A percentile compares a stretch with the other conserved stretches of the same genome.
phyloP scores from a whole-genome alignment of 2,888 invertebrate genomes.

The Tortrix viridana region DNA sequence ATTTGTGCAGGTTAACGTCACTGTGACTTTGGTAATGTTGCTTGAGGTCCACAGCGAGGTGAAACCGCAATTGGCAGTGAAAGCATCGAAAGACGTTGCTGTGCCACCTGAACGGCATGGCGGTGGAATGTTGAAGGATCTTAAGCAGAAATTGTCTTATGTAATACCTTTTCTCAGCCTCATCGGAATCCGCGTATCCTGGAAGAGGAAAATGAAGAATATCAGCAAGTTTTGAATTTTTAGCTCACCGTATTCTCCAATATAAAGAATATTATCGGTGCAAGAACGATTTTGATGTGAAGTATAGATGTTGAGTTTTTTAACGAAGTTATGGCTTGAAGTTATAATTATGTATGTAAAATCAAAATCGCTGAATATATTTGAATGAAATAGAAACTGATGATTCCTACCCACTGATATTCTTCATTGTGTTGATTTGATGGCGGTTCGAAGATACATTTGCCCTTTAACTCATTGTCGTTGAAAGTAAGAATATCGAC shows the following conservation, averaged over 20 bases:
- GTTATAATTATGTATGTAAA: too few species aligned
- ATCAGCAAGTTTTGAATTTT: background rate
- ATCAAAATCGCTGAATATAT: too few species aligned
- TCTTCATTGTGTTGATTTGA: too few species aligned
- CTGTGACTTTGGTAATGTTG: constrained; percentile 6
- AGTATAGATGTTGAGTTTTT: too few species aligned
- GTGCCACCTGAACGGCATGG: constrained; percentile 47
- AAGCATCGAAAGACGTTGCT: constrained; percentile 48
- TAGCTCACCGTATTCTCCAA: background rate
- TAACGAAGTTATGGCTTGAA: too few species aligned
- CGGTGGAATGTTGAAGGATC: constrained; percentile 45
- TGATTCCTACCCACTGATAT: too few species aligned
- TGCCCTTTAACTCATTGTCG: too few species aligned
- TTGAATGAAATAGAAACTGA: too few species aligned
- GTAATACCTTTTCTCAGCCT: constrained; percentile 38
- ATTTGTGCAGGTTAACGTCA: background rate
- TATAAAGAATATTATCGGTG: too few species aligned
- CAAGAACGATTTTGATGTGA: too few species aligned
- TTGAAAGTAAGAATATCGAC: too few species aligned
- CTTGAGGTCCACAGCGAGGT: constrained; percentile 10
- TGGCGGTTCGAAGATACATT: too few species aligned
- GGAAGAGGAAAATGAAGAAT: constrained; percentile 15
- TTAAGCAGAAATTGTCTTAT: constrained; percentile 42
- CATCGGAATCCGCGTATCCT: constrained; percentile 8
- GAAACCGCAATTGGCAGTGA: constrained; percentile 41